Percentiles rank a stretch among this genome's conserved stretches.
phyloP scores from a whole-genome alignment of 2,888 invertebrate genomes.

The Heliothis peltigera region DNA sequence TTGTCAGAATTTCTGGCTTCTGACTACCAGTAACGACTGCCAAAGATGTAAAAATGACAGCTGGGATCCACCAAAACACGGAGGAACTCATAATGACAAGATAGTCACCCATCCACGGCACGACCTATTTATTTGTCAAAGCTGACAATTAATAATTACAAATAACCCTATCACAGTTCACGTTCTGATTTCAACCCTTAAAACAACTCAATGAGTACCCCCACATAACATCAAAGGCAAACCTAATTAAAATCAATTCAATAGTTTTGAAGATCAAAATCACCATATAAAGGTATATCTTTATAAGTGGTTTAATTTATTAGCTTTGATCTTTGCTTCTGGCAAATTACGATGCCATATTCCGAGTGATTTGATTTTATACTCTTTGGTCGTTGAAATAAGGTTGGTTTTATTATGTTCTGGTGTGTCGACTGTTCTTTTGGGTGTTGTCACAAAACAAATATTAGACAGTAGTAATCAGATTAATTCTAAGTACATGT shows the following conservation, averaged over 20 bases:
- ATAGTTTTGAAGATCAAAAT: constrained; percentile 50
- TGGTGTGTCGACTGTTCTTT: constrained; percentile 49
- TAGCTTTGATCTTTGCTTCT: constrained; percentile 56
- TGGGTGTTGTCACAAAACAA: constrained; percentile 37
- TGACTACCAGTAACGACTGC: no score
- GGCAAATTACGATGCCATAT: constrained; percentile 42
- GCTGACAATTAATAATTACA: constrained; percentile 9
- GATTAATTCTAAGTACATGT: constrained; percentile 7
- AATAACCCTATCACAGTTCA: constrained; percentile 7
- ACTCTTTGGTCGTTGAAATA: background rate
- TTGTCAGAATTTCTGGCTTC: no score
- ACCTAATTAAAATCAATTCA: constrained; percentile 58
- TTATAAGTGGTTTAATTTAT: constrained; percentile 62
- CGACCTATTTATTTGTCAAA: constrained; percentile 7
- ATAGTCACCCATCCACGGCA: no score
- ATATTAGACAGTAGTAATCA: constrained; percentile 35
- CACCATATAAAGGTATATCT: constrained; percentile 44
- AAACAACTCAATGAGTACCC: constrained; percentile 25
- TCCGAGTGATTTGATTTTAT: constrained; percentile 24
- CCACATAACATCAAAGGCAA: constrained; percentile 45
- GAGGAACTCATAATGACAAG: no score
- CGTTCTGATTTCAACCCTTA: constrained; percentile 12
- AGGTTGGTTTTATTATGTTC: constrained; percentile 23
- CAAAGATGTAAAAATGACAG: no score
- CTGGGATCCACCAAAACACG: no score